Conservation (phyloP, 2,797 vertebrate species). For the Argyrosomus regius region DNA sequence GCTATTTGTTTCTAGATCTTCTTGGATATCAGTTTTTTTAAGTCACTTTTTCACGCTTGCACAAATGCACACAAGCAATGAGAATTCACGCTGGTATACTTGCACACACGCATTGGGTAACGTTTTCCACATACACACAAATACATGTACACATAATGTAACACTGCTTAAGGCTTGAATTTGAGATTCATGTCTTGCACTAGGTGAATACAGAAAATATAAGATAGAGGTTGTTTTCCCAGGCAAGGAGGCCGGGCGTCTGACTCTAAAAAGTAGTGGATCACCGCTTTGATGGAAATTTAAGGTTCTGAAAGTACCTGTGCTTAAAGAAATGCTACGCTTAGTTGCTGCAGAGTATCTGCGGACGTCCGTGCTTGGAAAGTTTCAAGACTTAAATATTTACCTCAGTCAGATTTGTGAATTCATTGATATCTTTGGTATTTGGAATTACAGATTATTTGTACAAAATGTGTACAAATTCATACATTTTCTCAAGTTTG, state of each 20-base stretch:
- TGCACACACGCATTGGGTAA: too few relatives aligned
- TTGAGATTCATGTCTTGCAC: conserved; percentile 14
- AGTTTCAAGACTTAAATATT: conserved; percentile 1
- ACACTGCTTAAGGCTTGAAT: conserved; percentile 35
- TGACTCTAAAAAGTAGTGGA: background rate
- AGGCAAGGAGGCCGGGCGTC: background rate
- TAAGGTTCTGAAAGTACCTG: background rate
- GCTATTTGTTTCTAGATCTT: conserved; percentile 71
- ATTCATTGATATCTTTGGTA: background rate
- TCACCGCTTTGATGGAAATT: background rate
- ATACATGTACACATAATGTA: conserved; percentile 1
- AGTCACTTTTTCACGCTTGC: conserved; percentile 19
- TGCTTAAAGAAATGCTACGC: conserved; percentile 7
- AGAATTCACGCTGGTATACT: background rate
- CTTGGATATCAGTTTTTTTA: conserved; percentile 50
- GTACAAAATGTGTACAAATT: background rate
- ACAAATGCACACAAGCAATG: conserved; percentile 22
- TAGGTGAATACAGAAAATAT: conserved; percentile 13
- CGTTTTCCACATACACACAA: conserved; percentile 1
- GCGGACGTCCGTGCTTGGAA: background rate
- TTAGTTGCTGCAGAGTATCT: background rate
- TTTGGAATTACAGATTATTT: conserved; percentile 6
- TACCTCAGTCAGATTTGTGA: background rate
- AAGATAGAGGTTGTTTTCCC: conserved; percentile 18
- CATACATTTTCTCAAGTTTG: background rate